Base-by-base conservation (phyloP, 2,888 invertebrate species). In the Xanthorhoe designata region DNA sequence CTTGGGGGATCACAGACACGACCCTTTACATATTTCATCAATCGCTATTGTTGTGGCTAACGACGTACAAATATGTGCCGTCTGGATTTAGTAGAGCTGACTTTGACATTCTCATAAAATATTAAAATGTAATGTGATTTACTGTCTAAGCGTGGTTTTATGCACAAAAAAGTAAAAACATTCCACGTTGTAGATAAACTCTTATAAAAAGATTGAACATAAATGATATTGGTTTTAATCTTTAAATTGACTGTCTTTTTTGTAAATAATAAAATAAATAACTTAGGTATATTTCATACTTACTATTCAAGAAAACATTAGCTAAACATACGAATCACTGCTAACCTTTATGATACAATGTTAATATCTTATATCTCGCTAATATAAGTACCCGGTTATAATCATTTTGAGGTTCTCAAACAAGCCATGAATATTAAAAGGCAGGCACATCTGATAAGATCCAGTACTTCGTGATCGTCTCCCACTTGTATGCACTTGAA, bases 11-110 rank as follows among this genome's bases (percentile, higher is more conserved):
- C 80, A 81, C 57, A 35, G 68, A 72, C 32, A 42, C 38, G 69
- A 76, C 71, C 76, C 69, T 90, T 89, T 92, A 89, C 88, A 92
- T 92, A 91, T 90, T 91, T 87, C 78, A 92, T 90, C 84, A 86
- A 87, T 87, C 78, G 79, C 82, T 78, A 86, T 90, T 90, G 89
- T 86, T 81, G 79, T 73, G 77, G 69, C 84, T 90, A 91, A 92
- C 84, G 86, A 90, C 84, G 78, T 86, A 87, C 88, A 91, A 91
- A 92, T 88, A 90, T 75, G 75, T 80, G 77, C 77, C 72, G 71
- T 70, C 76, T 72, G 78, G 78, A 76, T 81, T 86, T 87, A 86
- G 84, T 83, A 85, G 79, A 80, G 74, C 79, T 77, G 73, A 75
- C 79, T 85, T 83, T 75, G 73, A 76, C 75, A 74, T 78, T 70